Percentiles rank a stretch among this genome's conserved stretches.
These are phyloP conservation scores for Tenthredo mesomela DNA, from an alignment of 2,888 invertebrate species.

Conservation along the genomic window DNA sequence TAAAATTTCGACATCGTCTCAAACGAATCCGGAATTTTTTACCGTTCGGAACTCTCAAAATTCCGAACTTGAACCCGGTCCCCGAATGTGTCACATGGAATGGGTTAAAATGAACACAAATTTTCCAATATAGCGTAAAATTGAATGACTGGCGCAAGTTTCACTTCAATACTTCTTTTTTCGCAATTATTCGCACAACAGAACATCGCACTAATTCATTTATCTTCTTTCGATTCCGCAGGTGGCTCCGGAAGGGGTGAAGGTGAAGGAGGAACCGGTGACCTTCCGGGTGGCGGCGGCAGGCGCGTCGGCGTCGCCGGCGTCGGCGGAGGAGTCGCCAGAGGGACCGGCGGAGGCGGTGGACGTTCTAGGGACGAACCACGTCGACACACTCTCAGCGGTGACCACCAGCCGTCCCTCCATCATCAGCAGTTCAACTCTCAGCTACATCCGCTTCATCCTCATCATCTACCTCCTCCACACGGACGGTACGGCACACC, in stretches of 20 bases:
- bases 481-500: slow-evolving; percentile 80
- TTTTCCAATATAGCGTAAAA: no score
- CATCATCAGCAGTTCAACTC: slow-evolving; percentile 79
- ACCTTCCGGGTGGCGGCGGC: slow-evolving; percentile 69
- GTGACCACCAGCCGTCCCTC: slow-evolving; percentile 85
- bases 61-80: no score
- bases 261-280: slow-evolving; percentile 74
- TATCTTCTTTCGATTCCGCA: slow-evolving; percentile 56
- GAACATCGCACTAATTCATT: not conserved
- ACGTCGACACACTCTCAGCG: slow-evolving; percentile 89
- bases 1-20: not conserved
- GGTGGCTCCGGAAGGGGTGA: slow-evolving; percentile 75
- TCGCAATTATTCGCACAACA: not conserved
- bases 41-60: no score
- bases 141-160: not conserved
- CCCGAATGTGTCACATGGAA: no score
- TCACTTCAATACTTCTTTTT: not conserved
- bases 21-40: not conserved
- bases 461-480: slow-evolving; percentile 80
- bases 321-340: slow-evolving; percentile 63
- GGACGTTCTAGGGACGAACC: slow-evolving; percentile 85
- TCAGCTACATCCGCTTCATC: slow-evolving; percentile 76
- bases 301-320: slow-evolving; percentile 66
- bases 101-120: no score
- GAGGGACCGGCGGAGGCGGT: slow-evolving; percentile 65